Evolutionary conservation across 2,888 invertebrate genomes (phyloP), one percentile per base, ranked within the genome.

Genomic region (Globia sparganii): DNA sequence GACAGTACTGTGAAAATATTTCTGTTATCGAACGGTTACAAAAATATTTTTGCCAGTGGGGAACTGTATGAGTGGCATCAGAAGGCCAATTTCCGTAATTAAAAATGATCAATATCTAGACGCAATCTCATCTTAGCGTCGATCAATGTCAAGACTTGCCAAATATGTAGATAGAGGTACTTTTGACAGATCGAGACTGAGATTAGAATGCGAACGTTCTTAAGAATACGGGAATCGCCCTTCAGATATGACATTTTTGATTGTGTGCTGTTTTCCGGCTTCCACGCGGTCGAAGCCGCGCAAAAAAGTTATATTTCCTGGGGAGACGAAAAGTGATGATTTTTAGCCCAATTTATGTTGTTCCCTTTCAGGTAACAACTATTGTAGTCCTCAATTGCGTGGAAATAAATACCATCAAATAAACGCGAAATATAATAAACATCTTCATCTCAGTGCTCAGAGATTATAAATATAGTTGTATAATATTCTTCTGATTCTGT

Each of bases 401-500:
- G 6, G 28, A 18, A 58, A 58, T 18, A 58, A 28, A 18, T 15
- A 58, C 5, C 6, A 15, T 28, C 28, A 18, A 6, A 15, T 15
- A 58, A 58, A 2, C 15, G 6, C n/a, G 58, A 28, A 28, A 58
- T 15, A 59, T 59, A 31, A 59, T n/a, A 31, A 31, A 59, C 9
- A 18, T 59, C 21, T 61, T 25, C 4, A 31, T 18, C 25, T 53
- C 25, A 53, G 53, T 37, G 1, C 37, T 25, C 25, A 34, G 25
- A 34, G 15, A 62, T 34, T 62, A 25, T 59, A 25, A 15, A 62
- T 34, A 25, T 25, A 18, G 28, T 71, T 40, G 49, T 53, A 21
- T 43, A 46, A n/a, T 65, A 66, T 70, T 61, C 49, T 53, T 77
- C 28, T 37, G 46, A 40, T 64, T 46, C n/a, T 13, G 28, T 62